Conservation (phyloP, 2,113 vertebrate species). For the Odobenus rosmarus region DNA sequence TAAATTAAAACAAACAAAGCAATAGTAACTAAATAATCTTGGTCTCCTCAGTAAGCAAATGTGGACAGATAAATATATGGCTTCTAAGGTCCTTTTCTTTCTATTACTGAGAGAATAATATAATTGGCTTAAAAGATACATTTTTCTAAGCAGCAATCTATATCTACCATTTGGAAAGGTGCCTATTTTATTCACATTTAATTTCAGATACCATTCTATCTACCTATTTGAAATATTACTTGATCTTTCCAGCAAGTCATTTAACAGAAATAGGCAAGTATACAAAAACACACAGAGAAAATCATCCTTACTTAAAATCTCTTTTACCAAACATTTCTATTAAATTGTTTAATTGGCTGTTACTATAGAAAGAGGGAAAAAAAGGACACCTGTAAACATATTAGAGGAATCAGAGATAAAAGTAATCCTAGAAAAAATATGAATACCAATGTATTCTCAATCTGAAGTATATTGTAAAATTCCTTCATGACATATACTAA, state of each 20-base stretch:
- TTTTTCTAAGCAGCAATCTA: neutral
- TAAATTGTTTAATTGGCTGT: neutral
- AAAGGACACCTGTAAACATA: neutral
- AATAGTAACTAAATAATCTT: neutral
- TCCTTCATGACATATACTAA: neutral
- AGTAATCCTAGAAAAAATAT: neutral
- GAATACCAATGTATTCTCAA: neutral
- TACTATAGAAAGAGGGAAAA: neutral
- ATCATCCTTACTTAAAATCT: neutral
- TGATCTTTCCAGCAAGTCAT: neutral
- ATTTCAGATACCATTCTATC: neutral
- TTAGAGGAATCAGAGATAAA: neutral
- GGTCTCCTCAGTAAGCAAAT: neutral
- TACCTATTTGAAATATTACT: neutral
- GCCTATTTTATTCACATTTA: neutral
- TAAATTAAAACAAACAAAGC: neutral
- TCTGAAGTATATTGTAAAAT: neutral
- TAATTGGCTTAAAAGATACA: neutral
- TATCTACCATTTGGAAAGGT: neutral
- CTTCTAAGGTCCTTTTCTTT: neutral
- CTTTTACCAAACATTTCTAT: neutral
- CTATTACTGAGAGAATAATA: neutral
- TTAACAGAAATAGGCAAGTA: neutral
- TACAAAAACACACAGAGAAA: neutral
- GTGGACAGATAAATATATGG: neutral